These are phyloP conservation scores for Meles meles DNA, from an alignment of 2,113 vertebrate species.

Conservation along the genomic window DNA sequence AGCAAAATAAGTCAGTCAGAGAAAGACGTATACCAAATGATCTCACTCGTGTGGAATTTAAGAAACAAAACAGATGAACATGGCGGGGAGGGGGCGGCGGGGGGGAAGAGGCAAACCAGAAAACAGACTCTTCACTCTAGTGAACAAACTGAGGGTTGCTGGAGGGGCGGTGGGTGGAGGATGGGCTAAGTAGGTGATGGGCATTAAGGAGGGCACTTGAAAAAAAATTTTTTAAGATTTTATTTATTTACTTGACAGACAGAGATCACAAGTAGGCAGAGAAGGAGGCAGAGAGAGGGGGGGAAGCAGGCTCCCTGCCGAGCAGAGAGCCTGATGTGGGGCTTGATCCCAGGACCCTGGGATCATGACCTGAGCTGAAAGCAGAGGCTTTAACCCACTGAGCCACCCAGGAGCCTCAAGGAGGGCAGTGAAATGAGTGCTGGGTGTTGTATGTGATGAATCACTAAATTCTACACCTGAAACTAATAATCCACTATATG, in stretches of 20 bases:
- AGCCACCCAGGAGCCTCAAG: not conserved
- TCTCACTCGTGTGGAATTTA: not conserved
- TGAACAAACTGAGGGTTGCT: not conserved
- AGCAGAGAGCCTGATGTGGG: no score
- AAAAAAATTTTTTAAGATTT: no score
- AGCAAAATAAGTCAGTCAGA: not conserved
- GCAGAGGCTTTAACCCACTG: no score
- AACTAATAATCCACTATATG: not conserved
- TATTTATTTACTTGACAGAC: no score
- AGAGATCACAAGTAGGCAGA: no score
- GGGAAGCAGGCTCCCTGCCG: no score
- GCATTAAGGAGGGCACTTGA: not conserved
- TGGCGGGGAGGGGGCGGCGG: accelerated
- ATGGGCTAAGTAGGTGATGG: not conserved
- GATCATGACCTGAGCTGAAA: no score
- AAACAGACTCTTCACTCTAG: not conserved
- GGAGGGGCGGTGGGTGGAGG: not conserved
- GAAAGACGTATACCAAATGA: not conserved
- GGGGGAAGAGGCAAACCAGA: not conserved
- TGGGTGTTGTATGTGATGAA: not conserved
- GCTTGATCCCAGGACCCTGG: no score
- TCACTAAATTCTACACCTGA: not conserved
- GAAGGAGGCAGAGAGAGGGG: no score
- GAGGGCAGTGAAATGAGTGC: not conserved
- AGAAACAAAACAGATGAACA: not conserved